Percentiles rank a stretch among this genome's conserved stretches.
These are phyloP conservation scores for Hydrozoanthus tunicans DNA, from an alignment of 64 coral and sea anemone species.

Conservation along the genomic window DNA sequence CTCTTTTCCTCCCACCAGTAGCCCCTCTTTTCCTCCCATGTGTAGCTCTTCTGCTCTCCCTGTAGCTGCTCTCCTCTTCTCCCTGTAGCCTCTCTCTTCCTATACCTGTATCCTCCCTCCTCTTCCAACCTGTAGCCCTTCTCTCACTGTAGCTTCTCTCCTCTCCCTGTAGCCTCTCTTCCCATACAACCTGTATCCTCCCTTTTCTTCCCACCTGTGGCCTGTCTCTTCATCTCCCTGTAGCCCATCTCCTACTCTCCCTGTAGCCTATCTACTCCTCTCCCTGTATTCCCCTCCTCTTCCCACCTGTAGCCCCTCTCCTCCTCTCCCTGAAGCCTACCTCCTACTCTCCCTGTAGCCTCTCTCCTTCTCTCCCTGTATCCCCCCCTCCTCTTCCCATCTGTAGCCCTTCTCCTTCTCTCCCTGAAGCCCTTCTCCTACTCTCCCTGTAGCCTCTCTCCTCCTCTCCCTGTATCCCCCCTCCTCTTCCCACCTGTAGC, in stretches of 20 bases:
- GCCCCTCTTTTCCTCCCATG: neutral
- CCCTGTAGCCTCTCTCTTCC: neutral
- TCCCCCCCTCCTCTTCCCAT: neutral
- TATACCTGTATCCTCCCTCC: neutral
- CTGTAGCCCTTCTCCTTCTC: neutral
- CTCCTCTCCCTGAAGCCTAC: neutral
- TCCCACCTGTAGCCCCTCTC: neutral
- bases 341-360: neutral
- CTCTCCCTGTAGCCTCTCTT: neutral
- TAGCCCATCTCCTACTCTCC: neutral
- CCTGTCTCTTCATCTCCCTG: neutral
- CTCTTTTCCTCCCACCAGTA: neutral
- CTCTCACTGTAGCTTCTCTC: neutral
- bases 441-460: neutral
- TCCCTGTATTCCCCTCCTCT: neutral
- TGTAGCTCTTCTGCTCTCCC: neutral
- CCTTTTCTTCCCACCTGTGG: neutral
- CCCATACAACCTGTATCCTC: neutral
- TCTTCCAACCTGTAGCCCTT: neutral
- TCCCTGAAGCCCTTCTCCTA: neutral
- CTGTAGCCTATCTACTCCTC: neutral
- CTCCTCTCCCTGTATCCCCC: neutral
- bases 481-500: neutral
- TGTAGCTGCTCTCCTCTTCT: neutral
- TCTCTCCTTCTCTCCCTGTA: neutral